Conservation (phyloP, 1,140 invertebrate species). For the Drosophila prosaltans region DNA sequence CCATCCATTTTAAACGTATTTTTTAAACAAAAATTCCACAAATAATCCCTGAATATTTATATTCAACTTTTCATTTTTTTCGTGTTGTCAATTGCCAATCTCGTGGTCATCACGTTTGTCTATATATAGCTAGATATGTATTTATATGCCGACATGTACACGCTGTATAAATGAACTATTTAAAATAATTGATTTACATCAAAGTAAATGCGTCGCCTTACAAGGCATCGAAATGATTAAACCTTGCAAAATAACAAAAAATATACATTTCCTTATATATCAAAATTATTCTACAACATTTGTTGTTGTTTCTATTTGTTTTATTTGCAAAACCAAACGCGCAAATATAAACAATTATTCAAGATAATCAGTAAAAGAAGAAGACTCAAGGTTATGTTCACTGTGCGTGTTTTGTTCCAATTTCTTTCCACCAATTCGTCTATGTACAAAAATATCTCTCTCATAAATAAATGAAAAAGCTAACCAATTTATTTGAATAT, state of each 20-base stretch:
- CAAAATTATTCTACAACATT: neutral
- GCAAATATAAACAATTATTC: slow-evolving; percentile 34
- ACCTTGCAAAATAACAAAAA: slow-evolving; percentile 1
- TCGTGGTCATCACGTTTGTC: slow-evolving; percentile 67
- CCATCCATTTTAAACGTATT: slow-evolving; percentile 31
- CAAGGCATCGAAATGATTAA: neutral
- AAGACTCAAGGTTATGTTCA: slow-evolving; percentile 39
- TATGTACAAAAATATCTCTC: slow-evolving; percentile 1
- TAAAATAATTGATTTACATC: slow-evolving; percentile 2
- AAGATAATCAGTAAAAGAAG: slow-evolving; percentile 41
- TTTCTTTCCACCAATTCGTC: slow-evolving; percentile 6
- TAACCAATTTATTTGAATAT: slow-evolving; percentile 6
- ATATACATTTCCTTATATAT: neutral
- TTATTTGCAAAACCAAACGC: no score
- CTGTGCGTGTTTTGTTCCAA: slow-evolving; percentile 17
- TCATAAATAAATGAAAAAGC: slow-evolving; percentile 14
- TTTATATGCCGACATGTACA: neutral
- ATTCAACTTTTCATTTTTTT: slow-evolving; percentile 12
- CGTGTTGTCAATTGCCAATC: slow-evolving; percentile 45
- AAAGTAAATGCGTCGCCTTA: neutral
- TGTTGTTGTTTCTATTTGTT: neutral
- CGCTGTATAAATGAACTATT: slow-evolving; percentile 25
- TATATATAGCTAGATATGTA: slow-evolving; percentile 15
- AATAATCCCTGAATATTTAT: slow-evolving; percentile 38
- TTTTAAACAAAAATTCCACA: slow-evolving; percentile 54